phyloP scores from a whole-genome alignment of 2,113 vertebrate species.

The Paradoxurus hermaphroditus region DNA sequence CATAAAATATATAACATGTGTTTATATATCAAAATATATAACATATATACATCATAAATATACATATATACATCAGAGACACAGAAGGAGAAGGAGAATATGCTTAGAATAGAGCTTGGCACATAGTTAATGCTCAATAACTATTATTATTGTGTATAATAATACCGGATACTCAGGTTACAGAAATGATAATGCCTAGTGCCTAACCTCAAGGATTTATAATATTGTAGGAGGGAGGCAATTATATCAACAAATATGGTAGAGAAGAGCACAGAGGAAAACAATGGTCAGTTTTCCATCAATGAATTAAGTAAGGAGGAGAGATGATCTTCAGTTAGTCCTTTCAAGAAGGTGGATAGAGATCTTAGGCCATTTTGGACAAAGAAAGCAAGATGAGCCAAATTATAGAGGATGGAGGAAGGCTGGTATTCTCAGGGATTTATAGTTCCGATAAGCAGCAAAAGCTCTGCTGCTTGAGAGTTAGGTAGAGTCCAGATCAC shows the following conservation, averaged over 20 bases:
- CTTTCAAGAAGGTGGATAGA: conserved; percentile 13
- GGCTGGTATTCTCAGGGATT: not conserved
- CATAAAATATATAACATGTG: not conserved
- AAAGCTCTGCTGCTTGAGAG: conserved; percentile 12
- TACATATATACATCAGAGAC: too few species aligned
- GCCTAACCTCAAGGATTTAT: not conserved
- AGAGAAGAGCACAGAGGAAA: not conserved
- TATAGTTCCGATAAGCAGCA: not conserved
- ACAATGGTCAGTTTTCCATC: not conserved
- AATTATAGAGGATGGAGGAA: not conserved
- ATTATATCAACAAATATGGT: not conserved
- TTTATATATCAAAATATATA: not conserved
- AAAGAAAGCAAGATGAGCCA: not conserved
- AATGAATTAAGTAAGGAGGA: not conserved
- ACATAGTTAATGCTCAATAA: not conserved
- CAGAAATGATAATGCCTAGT: not conserved
- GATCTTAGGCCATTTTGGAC: not conserved
- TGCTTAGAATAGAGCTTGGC: not conserved
- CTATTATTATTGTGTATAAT: conserved; percentile 1
- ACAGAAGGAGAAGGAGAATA: not conserved
- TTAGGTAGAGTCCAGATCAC: not conserved
- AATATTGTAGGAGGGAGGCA: not conserved
- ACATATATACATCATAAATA: not conserved
- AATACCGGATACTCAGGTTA: not conserved
- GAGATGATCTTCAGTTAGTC: conserved; percentile 3